Evolutionary conservation across 92 coral and sea anemone species (phyloP).

Genomic region (Isaurus tuberculatus): DNA sequence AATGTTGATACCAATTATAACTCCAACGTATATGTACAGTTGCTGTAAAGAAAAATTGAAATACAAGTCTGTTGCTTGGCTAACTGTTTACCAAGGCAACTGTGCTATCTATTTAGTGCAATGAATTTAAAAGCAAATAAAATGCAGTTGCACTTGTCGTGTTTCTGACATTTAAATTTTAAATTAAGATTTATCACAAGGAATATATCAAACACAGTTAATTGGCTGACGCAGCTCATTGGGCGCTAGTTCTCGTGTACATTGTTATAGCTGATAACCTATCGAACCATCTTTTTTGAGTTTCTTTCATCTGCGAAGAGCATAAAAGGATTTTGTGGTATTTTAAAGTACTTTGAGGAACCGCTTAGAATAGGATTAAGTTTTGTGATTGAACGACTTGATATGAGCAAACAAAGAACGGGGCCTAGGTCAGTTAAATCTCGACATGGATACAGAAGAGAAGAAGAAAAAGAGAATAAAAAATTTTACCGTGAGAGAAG

Average conservation of each 20-base stretch:
- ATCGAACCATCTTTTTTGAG: neutral
- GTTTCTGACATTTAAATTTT: constrained; percentile 31
- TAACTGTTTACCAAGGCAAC: neutral
- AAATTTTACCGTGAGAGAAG: neutral
- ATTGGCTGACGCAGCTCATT: neutral
- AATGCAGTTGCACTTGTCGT: constrained; percentile 23
- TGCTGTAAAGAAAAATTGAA: too few species aligned
- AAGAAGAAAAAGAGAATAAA: neutral
- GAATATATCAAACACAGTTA: neutral
- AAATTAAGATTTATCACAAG: constrained; percentile 14
- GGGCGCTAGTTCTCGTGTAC: neutral
- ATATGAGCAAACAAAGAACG: constrained; percentile 20
- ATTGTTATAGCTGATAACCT: neutral
- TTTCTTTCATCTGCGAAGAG: neutral
- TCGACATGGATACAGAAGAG: neutral
- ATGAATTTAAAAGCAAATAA: constrained; percentile 30
- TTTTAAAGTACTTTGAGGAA: constrained; percentile 9
- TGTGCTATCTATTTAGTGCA: neutral
- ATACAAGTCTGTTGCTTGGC: neutral
- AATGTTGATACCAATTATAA: too few species aligned
- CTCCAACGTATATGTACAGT: too few species aligned
- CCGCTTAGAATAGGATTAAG: neutral
- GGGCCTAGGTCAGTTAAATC: neutral
- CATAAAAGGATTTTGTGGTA: neutral
- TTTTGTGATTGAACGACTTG: constrained; percentile 6